A percentile compares a stretch with the other conserved stretches of the same genome.
These are phyloP conservation scores for Pachyramphus minor DNA, from an alignment of 2,113 vertebrate genomes.

Conservation along the genomic window DNA sequence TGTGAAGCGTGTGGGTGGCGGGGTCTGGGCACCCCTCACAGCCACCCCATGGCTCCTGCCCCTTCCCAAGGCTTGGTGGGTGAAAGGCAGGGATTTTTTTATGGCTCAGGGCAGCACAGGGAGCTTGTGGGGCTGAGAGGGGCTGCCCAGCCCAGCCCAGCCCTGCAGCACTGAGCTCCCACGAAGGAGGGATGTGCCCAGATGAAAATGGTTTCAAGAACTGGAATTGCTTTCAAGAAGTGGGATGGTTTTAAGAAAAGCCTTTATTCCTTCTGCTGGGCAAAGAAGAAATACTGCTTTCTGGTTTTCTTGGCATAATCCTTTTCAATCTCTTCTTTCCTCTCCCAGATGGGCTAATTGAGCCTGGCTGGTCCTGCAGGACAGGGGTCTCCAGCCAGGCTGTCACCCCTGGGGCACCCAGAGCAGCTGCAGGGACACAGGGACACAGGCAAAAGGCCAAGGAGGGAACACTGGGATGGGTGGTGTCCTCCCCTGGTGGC, in stretches of 20 bases:
- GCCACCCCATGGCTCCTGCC: background rate
- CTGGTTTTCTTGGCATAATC: background rate
- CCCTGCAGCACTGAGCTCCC: background rate
- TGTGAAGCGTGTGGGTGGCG: background rate
- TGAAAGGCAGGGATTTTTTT: background rate
- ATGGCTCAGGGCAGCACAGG: background rate
- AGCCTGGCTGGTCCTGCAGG: background rate
- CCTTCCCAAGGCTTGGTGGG: accelerated
- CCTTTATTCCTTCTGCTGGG: background rate
- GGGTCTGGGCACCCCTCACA: background rate
- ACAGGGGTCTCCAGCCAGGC: background rate
- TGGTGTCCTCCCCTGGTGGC: background rate
- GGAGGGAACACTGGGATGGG: background rate
- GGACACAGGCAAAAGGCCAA: background rate
- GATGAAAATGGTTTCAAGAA: background rate
- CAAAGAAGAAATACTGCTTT: background rate
- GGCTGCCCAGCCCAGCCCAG: background rate
- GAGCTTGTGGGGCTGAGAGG: background rate
- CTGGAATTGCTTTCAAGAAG: background rate
- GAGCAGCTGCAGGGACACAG: background rate
- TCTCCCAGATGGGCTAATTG: background rate
- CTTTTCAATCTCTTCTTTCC: background rate
- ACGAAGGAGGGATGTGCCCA: background rate
- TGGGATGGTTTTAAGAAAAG: background rate
- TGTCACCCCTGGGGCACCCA: background rate